Evolutionary conservation across 2,113 vertebrate genomes (phyloP), one percentile per base, ranked within the genome.

Genomic region (Rallus limicola): DNA sequence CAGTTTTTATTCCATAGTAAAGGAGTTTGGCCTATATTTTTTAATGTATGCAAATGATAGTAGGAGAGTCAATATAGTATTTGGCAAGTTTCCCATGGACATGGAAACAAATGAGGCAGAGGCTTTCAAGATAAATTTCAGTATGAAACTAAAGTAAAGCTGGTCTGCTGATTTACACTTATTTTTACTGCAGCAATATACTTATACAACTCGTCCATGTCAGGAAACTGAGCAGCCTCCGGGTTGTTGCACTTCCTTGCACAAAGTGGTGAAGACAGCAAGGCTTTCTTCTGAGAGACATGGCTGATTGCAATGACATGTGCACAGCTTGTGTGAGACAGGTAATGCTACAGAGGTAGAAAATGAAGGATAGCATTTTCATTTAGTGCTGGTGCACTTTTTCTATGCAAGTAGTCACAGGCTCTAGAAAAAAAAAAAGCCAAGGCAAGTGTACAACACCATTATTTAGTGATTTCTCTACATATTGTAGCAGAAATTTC

Each of bases 31-130:
- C 85, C 71, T 77, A 44, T 92, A 78, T 82, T 92, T 82, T 82
- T 93, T 93, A 90, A 94, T 90, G 76, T 40, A 96, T 95, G 90
- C 63, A 88, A 94, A 96, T 91, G 62, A 88, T 40, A 81, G 18
- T 40, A 53, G 77, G 24, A 95, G 50, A 91, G 74, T 76, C 70
- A 74, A 25, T 76, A 82, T 7, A 75, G n/a, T n/a, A 50, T 69
- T 94, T 95, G 95, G 92, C 96, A 97, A 77, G 62, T 67, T 96
- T 96, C 74, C 96, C 91, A 69, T 38, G 58, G 67, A 85, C 65
- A 72, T 34, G 75, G 74, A 91, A 94, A 83, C 42, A 88, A 67
- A 70, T 14, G 20, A 92, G 50, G 55, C 50, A 89, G 77, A 65
- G 40, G 18, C 88, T 95, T 95, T 93, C 74, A 93, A 92, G 88